Conservation (phyloP, 64 coral and sea anemone genomes). For the Porites australiensis region DNA sequence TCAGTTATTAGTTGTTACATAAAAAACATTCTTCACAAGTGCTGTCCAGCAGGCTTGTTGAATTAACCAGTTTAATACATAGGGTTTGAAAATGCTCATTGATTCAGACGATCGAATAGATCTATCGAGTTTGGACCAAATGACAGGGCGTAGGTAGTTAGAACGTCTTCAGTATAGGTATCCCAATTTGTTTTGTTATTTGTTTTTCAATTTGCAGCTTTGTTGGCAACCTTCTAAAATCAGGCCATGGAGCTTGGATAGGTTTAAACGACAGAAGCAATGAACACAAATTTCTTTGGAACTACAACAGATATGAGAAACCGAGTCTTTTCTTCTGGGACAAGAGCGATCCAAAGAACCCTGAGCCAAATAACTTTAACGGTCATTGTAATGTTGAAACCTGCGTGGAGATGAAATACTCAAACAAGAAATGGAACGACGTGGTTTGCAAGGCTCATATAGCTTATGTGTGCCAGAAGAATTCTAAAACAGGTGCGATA, state of each 20-base stretch:
- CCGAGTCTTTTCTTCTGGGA: slow-evolving; percentile 83
- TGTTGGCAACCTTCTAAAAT: slow-evolving; percentile 52
- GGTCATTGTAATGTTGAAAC: slow-evolving; percentile 90
- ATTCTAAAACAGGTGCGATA: slow-evolving; percentile 61
- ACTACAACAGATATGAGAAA: slow-evolving; percentile 72
- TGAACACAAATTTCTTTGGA: slow-evolving; percentile 91
- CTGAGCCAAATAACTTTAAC: slow-evolving; percentile 94
- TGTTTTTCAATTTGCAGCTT: slow-evolving; percentile 23
- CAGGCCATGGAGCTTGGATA: slow-evolving; percentile 90
- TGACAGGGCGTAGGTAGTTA: too few species aligned
- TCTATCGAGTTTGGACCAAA: too few species aligned
- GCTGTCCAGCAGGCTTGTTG: too few species aligned
- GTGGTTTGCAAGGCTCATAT: slow-evolving; percentile 91
- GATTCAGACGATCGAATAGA: too few species aligned
- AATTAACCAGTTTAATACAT: too few species aligned
- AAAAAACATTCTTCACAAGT: too few species aligned
- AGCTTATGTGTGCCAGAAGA: slow-evolving; percentile 79
- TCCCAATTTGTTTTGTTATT: neutral
- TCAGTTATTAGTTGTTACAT: too few species aligned
- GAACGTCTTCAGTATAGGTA: too few species aligned
- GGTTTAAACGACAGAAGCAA: slow-evolving; percentile 92
- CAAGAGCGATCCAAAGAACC: slow-evolving; percentile 57
- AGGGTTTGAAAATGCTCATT: too few species aligned
- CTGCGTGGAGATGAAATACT: slow-evolving; percentile 91
- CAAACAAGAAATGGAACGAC: slow-evolving; percentile 95